phyloP scores from a whole-genome alignment of 2,888 invertebrate genomes.

The Hydropsyche betteni region DNA sequence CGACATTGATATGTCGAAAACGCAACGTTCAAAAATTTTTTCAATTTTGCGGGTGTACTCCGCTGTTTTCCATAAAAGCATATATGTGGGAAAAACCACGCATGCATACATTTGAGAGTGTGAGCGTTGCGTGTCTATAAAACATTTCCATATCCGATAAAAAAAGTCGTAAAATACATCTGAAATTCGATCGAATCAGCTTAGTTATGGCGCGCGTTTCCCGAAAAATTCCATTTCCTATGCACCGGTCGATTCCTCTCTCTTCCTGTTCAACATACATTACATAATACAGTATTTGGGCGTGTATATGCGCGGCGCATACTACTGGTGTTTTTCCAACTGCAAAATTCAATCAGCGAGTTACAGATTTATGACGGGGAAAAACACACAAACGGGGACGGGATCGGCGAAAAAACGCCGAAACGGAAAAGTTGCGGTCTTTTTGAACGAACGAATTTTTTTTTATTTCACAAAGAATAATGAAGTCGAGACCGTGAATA shows the following conservation, averaged over 20 bases:
- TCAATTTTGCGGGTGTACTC: too few species aligned
- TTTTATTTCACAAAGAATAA: slow-evolving; percentile 8
- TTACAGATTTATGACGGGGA: slow-evolving; percentile 14
- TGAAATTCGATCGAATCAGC: slow-evolving; percentile 32
- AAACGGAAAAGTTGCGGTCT: too few species aligned
- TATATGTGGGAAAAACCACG: too few species aligned
- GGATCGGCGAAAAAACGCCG: background rate
- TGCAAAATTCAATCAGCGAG: slow-evolving; percentile 26
- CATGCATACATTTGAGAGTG: background rate
- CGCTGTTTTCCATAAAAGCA: too few species aligned
- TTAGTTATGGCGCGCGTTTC: slow-evolving; percentile 30
- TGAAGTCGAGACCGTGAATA: slow-evolving; percentile 23
- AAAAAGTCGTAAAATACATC: slow-evolving; percentile 32
- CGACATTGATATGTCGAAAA: too few species aligned
- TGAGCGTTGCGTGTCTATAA: slow-evolving; percentile 27
- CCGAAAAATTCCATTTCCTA: slow-evolving; percentile 30
- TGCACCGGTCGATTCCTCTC: slow-evolving; percentile 8
- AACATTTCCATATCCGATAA: slow-evolving; percentile 29
- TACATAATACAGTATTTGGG: background rate
- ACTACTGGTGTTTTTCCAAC: background rate
- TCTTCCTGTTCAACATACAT: background rate
- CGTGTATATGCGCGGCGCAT: too few species aligned
- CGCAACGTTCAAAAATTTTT: too few species aligned
- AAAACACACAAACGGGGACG: background rate
- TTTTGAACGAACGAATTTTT: background rate